phyloP scores from a whole-genome alignment of 2,797 vertebrate species.

The Anguilla anguilla region DNA sequence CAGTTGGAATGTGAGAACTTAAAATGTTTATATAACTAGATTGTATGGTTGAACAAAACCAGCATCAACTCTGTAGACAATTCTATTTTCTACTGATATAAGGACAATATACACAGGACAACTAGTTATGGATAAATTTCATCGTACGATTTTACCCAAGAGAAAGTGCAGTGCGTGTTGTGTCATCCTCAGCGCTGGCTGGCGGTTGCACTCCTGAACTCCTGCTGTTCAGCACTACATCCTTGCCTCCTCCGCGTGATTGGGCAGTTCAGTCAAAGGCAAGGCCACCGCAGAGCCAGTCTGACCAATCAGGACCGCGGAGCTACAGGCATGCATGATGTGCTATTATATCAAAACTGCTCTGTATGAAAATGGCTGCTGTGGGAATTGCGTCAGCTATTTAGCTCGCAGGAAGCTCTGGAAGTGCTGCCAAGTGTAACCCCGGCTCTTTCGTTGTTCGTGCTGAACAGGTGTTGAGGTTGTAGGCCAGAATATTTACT shows the following conservation, averaged over 20 bases:
- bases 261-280: background rate
- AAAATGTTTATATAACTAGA: background rate
- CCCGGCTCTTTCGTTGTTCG: background rate
- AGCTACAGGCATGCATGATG: background rate
- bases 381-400: background rate
- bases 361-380: background rate
- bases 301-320: background rate
- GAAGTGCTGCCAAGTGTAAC: background rate
- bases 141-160: background rate
- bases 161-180: background rate
- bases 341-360: background rate
- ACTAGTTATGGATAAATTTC: background rate
- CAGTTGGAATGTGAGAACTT: background rate
- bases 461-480: background rate
- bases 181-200: background rate
- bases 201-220: background rate
- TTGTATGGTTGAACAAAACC: background rate
- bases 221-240: background rate
- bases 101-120: background rate
- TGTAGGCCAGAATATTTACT: background rate
- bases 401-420: background rate
- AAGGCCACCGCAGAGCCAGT: background rate
- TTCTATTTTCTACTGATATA: background rate
- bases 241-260: background rate
- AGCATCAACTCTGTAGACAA: background rate